A percentile compares a stretch with the other conserved stretches of the same genome.
Conservation (phyloP, 2,113 vertebrate species). For the Uria lomvia region DNA sequence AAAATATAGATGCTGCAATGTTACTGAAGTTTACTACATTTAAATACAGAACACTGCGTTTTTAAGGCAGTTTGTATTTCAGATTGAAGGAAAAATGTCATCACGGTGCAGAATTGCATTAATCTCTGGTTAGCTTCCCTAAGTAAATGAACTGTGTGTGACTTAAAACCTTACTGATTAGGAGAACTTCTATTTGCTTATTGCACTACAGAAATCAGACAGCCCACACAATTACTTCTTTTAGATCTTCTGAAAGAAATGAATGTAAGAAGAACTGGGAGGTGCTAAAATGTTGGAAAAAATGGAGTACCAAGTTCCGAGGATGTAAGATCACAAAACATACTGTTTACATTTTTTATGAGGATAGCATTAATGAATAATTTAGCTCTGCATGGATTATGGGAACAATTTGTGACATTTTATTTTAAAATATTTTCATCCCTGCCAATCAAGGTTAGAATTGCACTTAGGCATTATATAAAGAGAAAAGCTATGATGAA, state of each 20-base stretch:
- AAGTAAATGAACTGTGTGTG: neutral
- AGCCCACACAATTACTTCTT: neutral
- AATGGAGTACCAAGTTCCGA: neutral
- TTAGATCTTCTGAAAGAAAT: slow-evolving; percentile 6
- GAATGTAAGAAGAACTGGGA: neutral
- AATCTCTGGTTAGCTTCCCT: neutral
- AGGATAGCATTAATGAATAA: slow-evolving; percentile 16
- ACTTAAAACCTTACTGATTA: neutral
- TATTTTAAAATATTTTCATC: slow-evolving; percentile 9
- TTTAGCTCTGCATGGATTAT: slow-evolving; percentile 4
- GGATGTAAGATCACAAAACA: neutral
- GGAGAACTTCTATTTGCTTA: neutral
- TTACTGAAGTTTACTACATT: neutral
- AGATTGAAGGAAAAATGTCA: neutral
- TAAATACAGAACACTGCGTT: neutral
- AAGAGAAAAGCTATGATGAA: neutral
- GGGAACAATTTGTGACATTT: neutral
- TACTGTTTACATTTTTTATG: neutral
- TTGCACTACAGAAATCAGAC: neutral
- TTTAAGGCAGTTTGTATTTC: neutral
- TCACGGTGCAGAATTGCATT: neutral
- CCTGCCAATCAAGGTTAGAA: neutral
- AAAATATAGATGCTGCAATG: neutral
- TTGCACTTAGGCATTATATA: neutral
- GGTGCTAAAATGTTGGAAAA: neutral